These are phyloP conservation scores for Morpho helenor DNA, from an alignment of 2,888 invertebrate genomes.

Conservation along the genomic window DNA sequence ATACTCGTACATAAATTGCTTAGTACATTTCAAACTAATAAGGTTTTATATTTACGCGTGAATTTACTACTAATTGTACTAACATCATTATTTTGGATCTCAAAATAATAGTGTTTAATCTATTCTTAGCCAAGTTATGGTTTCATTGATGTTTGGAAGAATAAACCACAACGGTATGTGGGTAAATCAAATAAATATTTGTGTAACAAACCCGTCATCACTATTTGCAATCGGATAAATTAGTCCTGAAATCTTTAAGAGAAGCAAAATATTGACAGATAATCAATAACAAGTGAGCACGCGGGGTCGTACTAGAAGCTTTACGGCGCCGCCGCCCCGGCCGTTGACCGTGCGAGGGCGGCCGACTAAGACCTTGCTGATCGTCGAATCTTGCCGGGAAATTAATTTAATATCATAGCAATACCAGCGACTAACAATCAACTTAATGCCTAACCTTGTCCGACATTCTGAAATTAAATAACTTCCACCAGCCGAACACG, in stretches of 20 bases:
- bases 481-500: no score
- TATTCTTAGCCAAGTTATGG: no score
- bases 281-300: constrained; percentile 63
- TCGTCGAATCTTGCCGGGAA: constrained; percentile 35
- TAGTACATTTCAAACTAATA: no score
- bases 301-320: constrained; percentile 51
- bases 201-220: no score
- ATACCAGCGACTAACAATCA: neutral
- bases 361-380: constrained; percentile 60
- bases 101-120: no score
- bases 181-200: no score
- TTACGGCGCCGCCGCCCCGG: constrained; percentile 55
- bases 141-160: no score
- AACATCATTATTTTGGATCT: no score
- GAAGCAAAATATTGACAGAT: constrained; percentile 48
- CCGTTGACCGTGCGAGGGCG: constrained; percentile 69
- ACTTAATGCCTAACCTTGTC: neutral
- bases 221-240: neutral
- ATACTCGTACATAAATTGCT: no score
- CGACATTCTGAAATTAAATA: neutral
- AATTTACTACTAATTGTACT: no score
- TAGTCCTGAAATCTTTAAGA: neutral
- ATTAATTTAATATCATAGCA: constrained; percentile 5
- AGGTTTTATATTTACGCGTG: no score
- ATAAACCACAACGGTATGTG: no score